Evolutionary conservation across 2,113 vertebrate genomes (phyloP).

Genomic region (Lipotes vexillifer): DNA sequence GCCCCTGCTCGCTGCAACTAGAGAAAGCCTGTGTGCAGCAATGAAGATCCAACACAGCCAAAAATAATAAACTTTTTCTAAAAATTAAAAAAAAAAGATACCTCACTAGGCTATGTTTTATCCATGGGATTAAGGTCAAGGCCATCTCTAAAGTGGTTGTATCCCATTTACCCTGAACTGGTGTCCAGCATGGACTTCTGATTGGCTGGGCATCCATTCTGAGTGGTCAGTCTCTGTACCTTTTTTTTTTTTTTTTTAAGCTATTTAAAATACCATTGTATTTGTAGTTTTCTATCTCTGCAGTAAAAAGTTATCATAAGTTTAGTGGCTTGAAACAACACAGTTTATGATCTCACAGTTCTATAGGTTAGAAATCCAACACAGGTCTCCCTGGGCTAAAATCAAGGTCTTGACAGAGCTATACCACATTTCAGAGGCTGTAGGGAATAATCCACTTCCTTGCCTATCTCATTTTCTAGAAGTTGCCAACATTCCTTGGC

Average conservation of each 20-base stretch:
- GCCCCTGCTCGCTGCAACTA: too few species aligned
- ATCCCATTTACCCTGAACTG: neutral
- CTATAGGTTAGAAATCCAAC: neutral
- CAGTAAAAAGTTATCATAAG: neutral
- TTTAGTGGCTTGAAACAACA: neutral
- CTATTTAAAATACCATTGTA: neutral
- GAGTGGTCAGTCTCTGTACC: neutral
- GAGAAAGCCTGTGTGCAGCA: too few species aligned
- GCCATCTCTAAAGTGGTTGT: neutral
- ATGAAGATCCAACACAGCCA: too few species aligned
- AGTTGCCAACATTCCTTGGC: neutral
- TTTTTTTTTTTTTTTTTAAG: neutral
- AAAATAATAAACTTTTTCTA: too few species aligned
- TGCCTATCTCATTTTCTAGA: neutral
- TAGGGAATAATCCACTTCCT: neutral
- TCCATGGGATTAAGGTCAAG: neutral
- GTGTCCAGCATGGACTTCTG: neutral
- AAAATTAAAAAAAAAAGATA: too few species aligned
- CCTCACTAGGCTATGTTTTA: neutral
- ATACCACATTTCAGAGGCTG: neutral
- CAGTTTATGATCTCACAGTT: neutral
- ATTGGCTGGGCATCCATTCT: neutral
- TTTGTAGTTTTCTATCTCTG: neutral
- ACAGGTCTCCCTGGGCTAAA: neutral
- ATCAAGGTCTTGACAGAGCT: neutral